phyloP scores from a whole-genome alignment of 2,888 invertebrate genomes.

The Meliscaeva auricollis region DNA sequence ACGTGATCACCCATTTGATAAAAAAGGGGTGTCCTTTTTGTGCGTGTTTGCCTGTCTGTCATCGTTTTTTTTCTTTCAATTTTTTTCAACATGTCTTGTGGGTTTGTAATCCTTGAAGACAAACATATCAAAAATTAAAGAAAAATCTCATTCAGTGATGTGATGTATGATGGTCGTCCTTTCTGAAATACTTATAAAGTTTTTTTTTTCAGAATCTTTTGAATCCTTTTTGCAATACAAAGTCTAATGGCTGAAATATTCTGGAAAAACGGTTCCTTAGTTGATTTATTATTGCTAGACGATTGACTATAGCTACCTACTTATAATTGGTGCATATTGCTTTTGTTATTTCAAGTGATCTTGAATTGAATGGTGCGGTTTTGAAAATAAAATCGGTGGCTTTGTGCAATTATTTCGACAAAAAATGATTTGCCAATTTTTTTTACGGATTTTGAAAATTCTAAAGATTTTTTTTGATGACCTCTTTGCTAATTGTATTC shows the following conservation, averaged over 20 bases:
- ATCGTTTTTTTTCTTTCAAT: slow-evolving; percentile 48
- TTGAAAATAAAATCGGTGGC: slow-evolving; percentile 25
- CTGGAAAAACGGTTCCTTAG: slow-evolving; percentile 52
- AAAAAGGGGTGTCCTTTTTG: slow-evolving; percentile 54
- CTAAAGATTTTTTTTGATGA: slow-evolving; percentile 32
- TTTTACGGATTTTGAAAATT: slow-evolving; percentile 11
- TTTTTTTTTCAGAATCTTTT: background rate
- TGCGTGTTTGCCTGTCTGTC: slow-evolving; percentile 60
- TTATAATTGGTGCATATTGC: slow-evolving; percentile 57
- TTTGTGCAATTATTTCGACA: slow-evolving; percentile 36
- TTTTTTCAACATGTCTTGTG: slow-evolving; percentile 59
- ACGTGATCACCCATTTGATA: slow-evolving; percentile 50
- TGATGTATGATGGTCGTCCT: background rate
- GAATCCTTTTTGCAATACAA: slow-evolving; percentile 17
- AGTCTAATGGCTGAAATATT: slow-evolving; percentile 42
- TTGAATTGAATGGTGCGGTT: slow-evolving; percentile 51
- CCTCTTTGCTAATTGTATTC: slow-evolving; percentile 35
- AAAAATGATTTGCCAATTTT: slow-evolving; percentile 37
- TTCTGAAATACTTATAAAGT: slow-evolving; percentile 15
- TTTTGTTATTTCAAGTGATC: slow-evolving; percentile 61
- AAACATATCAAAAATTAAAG: slow-evolving; percentile 12
- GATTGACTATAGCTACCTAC: slow-evolving; percentile 22
- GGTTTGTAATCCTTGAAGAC: slow-evolving; percentile 66
- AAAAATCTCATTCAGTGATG: slow-evolving; percentile 22
- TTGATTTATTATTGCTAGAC: slow-evolving; percentile 44